Percentiles rank a stretch among this genome's conserved stretches.
Evolutionary conservation across 2,888 invertebrate species (phyloP).

Genomic region (Aleiodes leptofemur): DNA sequence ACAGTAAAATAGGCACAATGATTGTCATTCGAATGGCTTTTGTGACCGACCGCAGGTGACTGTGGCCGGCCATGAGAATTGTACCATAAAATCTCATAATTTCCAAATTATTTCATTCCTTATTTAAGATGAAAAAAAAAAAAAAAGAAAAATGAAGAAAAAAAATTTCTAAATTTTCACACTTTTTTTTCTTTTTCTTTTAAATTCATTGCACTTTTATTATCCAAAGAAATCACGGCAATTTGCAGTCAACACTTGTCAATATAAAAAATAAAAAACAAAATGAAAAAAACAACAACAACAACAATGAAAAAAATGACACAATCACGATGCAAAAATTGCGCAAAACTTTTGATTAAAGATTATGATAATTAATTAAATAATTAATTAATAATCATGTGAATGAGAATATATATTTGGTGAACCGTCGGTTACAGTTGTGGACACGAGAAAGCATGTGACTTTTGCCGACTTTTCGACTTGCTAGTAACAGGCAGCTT

Average conservation of each 20-base stretch:
- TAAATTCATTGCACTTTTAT: not conserved
- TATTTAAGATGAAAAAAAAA: too few relatives aligned
- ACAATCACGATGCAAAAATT: too few relatives aligned
- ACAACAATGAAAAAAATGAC: too few relatives aligned
- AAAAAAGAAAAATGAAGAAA: too few relatives aligned
- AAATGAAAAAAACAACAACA: too few relatives aligned
- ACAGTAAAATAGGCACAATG: slow-evolving; percentile 66
- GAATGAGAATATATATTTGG: not conserved
- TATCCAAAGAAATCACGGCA: not conserved
- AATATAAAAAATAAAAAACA: too few relatives aligned
- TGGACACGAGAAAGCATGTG: slow-evolving; percentile 71
- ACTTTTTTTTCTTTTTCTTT: not conserved
- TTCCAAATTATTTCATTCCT: slow-evolving; percentile 41
- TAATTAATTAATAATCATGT: not conserved
- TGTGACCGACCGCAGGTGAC: slow-evolving; percentile 69
- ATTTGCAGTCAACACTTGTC: too few relatives aligned
- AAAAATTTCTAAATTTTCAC: not conserved
- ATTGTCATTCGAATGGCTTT: slow-evolving; percentile 69
- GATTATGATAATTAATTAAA: not conserved
- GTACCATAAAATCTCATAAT: slow-evolving; percentile 63
- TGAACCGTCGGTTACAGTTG: slow-evolving; percentile 31
- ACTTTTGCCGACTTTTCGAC: slow-evolving; percentile 72
- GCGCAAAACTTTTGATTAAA: too few relatives aligned
- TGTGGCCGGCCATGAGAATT: slow-evolving; percentile 63
- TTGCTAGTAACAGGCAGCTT: slow-evolving; percentile 60